Base-by-base conservation (phyloP, 2,888 invertebrate species). In the Drosophila niveifrons region DNA sequence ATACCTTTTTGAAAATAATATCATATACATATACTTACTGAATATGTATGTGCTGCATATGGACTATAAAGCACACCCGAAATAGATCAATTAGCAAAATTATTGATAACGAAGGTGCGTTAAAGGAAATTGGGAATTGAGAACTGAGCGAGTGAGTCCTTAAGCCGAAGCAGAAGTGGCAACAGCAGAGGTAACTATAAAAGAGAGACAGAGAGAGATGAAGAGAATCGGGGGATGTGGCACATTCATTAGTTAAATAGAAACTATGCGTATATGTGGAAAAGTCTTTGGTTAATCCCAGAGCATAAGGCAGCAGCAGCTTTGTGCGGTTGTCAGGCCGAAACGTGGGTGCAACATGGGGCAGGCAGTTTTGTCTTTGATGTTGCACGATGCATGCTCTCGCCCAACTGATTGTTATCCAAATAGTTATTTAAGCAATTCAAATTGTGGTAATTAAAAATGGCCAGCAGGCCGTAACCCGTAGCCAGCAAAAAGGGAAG, bases 391-490 rank as follows among this genome's bases (percentile, higher is more conserved):
- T 29, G 62, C 79, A 58, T 66, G 63, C 39, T 15, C 31, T 31
- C 15, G 39, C 15, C 10, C 70, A 82, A 70, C 72, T 80, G 88
- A 88, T 82, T 86, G 78, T 75, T 88, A 86, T 82, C 83, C 89
- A 84, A 84, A 84, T 88, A 84, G 83, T 84, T 84, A 80, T 86
- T 82, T 78, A 88, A 86, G 83, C 86, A 84, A 84, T 84, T 88
- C 87, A 83, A 83, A 83, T 88, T 84, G 88, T 88, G 83, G 83
- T 82, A 88, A 84, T 84, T 88, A 88, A 84, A 84, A 84, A 86
- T 86, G 83, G 73, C 73, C 80, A 82, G 41, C 61, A 80, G 73
- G 59, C 63, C 76, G 57, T 61, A 56, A 44, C 57, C 56, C 47
- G 44, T 47, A 34, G 2, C 2, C 44, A 39, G 36, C 53, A 17